Evolutionary conservation across 2,888 invertebrate species (phyloP).

Genomic region (Polymixis lichenea): DNA sequence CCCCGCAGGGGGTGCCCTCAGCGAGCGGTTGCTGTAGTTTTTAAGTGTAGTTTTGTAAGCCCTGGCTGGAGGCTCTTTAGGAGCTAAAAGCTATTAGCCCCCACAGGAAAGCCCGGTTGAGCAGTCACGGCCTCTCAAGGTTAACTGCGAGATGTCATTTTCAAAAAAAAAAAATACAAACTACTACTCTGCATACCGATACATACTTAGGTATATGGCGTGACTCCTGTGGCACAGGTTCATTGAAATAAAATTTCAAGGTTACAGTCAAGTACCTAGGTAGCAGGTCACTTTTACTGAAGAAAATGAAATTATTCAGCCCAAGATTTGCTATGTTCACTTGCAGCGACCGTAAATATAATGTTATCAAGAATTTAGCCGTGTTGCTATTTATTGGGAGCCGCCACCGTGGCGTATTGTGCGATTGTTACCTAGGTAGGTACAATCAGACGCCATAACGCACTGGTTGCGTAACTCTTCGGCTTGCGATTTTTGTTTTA

Average conservation of each 20-base stretch:
- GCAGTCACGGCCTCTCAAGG: too few relatives aligned
- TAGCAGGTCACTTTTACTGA: not conserved
- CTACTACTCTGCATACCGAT: too few relatives aligned
- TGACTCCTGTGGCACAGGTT: too few relatives aligned
- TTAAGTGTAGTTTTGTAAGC: too few relatives aligned
- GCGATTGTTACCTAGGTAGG: constrained; percentile 20
- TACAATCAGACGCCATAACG: constrained; percentile 21
- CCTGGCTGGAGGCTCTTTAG: too few relatives aligned
- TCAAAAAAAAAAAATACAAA: too few relatives aligned
- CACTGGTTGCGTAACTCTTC: constrained; percentile 4
- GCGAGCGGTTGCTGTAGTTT: too few relatives aligned
- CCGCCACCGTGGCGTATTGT: constrained; percentile 56
- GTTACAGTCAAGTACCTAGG: not conserved
- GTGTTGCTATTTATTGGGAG: constrained; percentile 51
- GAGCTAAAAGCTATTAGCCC: too few relatives aligned
- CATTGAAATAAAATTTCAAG: not conserved
- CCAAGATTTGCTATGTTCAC: constrained; percentile 40
- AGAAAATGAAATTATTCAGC: constrained; percentile 21
- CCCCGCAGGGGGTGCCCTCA: too few relatives aligned
- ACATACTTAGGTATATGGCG: too few relatives aligned
- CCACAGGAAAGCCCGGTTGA: too few relatives aligned
- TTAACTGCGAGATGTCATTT: too few relatives aligned
- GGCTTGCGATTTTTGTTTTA: constrained; percentile 5
- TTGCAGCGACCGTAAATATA: constrained; percentile 59
- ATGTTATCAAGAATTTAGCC: constrained; percentile 71